Conservation (phyloP, 1,140 invertebrate species). For the Drosophila funebris region DNA sequence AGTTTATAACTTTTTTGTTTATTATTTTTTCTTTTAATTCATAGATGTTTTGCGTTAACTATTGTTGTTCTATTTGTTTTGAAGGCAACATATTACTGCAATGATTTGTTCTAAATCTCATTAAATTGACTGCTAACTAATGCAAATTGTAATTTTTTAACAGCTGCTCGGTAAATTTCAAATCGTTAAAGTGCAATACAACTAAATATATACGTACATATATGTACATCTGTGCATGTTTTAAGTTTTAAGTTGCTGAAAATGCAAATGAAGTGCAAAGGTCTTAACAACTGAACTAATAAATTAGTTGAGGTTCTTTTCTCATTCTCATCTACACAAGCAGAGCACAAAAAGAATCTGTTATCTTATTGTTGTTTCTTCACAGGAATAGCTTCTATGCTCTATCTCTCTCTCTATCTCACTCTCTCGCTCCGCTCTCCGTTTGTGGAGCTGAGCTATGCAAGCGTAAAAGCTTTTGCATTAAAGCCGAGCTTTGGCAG, state of each 20-base stretch:
- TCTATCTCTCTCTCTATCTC: too few species aligned
- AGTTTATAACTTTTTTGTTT: slow-evolving; percentile 13
- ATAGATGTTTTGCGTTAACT: slow-evolving; percentile 79
- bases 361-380: neutral
- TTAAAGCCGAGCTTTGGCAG: neutral
- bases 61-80: slow-evolving; percentile 61
- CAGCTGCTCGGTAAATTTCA: slow-evolving; percentile 43
- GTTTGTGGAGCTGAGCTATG: neutral
- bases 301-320: slow-evolving; percentile 15
- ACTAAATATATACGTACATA: neutral
- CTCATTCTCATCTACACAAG: neutral
- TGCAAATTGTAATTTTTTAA: slow-evolving; percentile 66
- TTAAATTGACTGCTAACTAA: slow-evolving; percentile 34
- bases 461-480: neutral
- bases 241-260: neutral
- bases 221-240: neutral
- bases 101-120: slow-evolving; percentile 34
- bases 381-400: neutral
- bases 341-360: neutral
- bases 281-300: slow-evolving; percentile 2
- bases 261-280: slow-evolving; percentile 32
- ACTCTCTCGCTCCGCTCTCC: too few species aligned
- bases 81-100: slow-evolving; percentile 73
- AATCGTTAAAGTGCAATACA: slow-evolving; percentile 49
- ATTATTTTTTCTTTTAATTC: slow-evolving; percentile 38